Percentiles rank a stretch among this genome's conserved stretches.
phyloP scores from a whole-genome alignment of 2,797 vertebrate species.

The Pelobates cultripes region DNA sequence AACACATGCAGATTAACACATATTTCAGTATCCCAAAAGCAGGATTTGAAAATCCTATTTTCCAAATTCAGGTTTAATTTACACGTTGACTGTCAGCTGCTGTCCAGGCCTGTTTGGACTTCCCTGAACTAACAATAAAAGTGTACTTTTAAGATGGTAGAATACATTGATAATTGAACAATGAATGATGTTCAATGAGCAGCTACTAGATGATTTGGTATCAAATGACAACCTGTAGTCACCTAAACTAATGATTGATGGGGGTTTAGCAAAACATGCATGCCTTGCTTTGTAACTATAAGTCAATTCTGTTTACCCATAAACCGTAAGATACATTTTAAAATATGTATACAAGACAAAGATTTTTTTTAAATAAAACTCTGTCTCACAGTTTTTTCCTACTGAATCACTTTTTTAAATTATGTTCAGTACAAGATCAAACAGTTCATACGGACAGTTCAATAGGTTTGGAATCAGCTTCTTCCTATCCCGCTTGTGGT shows the following conservation, averaged over 20 bases:
- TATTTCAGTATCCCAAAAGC: constrained; percentile 31
- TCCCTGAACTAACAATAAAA: constrained; percentile 39
- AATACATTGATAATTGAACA: constrained; percentile 46
- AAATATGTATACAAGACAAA: background rate
- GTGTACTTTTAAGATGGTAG: constrained; percentile 36
- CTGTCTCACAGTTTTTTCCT: background rate
- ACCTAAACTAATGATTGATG: constrained; percentile 2
- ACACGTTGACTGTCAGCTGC: constrained; percentile 38
- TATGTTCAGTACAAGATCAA: constrained; percentile 35
- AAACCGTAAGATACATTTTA: background rate
- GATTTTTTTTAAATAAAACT: background rate
- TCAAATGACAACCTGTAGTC: constrained; percentile 10
- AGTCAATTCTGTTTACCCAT: constrained; percentile 3
- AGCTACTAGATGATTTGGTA: constrained; percentile 3
- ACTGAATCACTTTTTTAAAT: constrained; percentile 2
- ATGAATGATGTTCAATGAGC: constrained; percentile 25
- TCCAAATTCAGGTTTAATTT: constrained; percentile 47
- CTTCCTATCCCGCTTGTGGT: constrained; percentile 47
- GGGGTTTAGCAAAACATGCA: constrained; percentile 11
- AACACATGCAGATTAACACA: constrained; percentile 34
- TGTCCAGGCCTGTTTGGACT: constrained; percentile 38
- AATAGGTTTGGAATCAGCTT: constrained; percentile 47
- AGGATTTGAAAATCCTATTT: constrained; percentile 43
- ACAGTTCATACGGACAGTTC: constrained; percentile 39
- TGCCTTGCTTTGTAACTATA: constrained; percentile 24